Evolutionary conservation across 2,888 invertebrate genomes (phyloP).

Genomic region (Ganaspis brasiliensis): DNA sequence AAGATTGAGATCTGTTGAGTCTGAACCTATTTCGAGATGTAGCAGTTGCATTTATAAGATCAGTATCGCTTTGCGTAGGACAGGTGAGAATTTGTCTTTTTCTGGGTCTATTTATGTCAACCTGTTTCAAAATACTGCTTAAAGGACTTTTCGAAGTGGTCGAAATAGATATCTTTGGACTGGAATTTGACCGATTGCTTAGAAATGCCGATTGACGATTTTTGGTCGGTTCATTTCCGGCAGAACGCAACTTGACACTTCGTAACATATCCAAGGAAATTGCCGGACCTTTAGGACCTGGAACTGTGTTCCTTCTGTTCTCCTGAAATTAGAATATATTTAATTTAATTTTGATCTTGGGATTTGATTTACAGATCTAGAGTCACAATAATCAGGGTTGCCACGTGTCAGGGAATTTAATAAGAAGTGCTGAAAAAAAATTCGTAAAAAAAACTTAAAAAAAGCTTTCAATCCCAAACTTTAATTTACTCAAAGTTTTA

Average conservation of each 20-base stretch:
- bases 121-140: conserved; percentile 67
- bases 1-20: background rate
- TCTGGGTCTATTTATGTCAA: conserved; percentile 65
- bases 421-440: too few relatives aligned
- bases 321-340: conserved; percentile 63
- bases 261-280: conserved; percentile 77
- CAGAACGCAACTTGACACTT: conserved; percentile 76
- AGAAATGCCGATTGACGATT: conserved; percentile 63
- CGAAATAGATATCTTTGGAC: conserved; percentile 67
- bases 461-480: too few relatives aligned
- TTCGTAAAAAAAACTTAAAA: background rate
- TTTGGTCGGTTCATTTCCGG: conserved; percentile 66
- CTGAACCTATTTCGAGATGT: background rate
- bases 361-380: background rate
- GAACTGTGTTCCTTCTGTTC: conserved; percentile 63
- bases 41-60: background rate
- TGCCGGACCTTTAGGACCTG: conserved; percentile 68
- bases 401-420: too few relatives aligned
- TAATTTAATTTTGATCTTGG: conserved; percentile 3
- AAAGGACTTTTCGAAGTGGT: conserved; percentile 65
- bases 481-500: too few relatives aligned
- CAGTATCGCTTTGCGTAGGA: background rate
- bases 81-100: conserved; percentile 52
- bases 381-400: too few relatives aligned
- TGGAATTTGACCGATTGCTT: conserved; percentile 61